Conservation (phyloP, 2,888 invertebrate species). For the Rutpela maculata region DNA sequence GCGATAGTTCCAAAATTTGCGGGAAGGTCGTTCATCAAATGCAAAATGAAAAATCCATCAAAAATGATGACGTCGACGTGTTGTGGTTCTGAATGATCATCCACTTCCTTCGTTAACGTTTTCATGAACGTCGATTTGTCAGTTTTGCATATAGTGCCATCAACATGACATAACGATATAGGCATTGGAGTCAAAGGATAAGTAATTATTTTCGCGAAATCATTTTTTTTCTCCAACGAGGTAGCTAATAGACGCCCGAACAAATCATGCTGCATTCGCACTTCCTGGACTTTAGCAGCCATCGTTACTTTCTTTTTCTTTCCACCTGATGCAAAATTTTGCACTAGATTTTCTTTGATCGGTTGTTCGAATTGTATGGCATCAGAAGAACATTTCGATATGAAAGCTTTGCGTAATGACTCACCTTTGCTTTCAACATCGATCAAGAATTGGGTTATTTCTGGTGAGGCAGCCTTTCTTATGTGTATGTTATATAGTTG, state of each 20-base stretch:
- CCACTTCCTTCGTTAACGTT: constrained; percentile 4
- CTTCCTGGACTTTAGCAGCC: constrained; percentile 49
- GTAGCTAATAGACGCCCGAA: constrained; percentile 52
- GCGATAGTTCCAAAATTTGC: constrained; percentile 38
- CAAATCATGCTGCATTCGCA: constrained; percentile 54
- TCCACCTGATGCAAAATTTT: constrained; percentile 23
- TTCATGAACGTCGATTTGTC: constrained; percentile 33
- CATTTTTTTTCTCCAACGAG: constrained; percentile 41
- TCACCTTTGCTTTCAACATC: constrained; percentile 56
- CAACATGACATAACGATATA: constrained; percentile 44
- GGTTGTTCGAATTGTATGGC: constrained; percentile 55
- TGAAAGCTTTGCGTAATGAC: constrained; percentile 54
- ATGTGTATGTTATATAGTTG: constrained; percentile 59
- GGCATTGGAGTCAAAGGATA: constrained; percentile 51
- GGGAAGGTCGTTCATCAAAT: constrained; percentile 23
- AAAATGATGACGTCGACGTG: constrained; percentile 26
- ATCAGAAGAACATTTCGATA: constrained; percentile 54
- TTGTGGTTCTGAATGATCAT: constrained; percentile 4
- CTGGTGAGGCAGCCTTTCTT: constrained; percentile 53
- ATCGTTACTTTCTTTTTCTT: constrained; percentile 44
- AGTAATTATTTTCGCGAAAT: constrained; percentile 50
- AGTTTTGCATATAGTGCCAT: constrained; percentile 40
- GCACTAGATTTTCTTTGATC: constrained; percentile 36
- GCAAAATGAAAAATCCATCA: constrained; percentile 31
- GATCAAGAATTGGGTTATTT: constrained; percentile 54